Percentiles rank a stretch among this genome's conserved stretches.
Conservation (phyloP, 2,888 invertebrate genomes). For the Apamea monoglypha region DNA sequence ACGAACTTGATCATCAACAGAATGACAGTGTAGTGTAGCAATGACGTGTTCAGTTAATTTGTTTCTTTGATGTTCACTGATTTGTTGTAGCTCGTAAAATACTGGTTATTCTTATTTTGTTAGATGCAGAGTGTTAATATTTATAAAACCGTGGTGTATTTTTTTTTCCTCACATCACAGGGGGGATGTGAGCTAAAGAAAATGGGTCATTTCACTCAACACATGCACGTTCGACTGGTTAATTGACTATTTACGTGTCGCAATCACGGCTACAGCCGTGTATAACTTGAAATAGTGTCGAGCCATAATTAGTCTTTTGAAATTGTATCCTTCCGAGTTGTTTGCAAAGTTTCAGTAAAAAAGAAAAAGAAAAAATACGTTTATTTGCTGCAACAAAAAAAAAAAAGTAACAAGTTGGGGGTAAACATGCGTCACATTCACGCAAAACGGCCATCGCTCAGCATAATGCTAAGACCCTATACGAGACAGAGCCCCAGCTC, state of each 20-base stretch:
- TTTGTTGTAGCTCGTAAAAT: not conserved
- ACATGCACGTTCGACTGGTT: slow-evolving; percentile 33
- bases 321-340: not conserved
- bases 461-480: too few relatives aligned
- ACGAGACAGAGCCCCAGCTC: too few relatives aligned
- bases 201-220: slow-evolving; percentile 45
- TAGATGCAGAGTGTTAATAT: not conserved
- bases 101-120: not conserved
- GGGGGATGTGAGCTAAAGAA: slow-evolving; percentile 8
- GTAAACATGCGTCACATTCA: too few relatives aligned
- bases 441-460: too few relatives aligned
- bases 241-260: slow-evolving; percentile 37
- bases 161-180: not conserved
- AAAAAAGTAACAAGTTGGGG: too few relatives aligned
- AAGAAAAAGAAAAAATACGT: too few relatives aligned
- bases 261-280: not conserved
- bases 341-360: not conserved
- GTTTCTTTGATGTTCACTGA: not conserved
- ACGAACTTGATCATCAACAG: not conserved
- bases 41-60: not conserved
- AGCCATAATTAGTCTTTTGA: not conserved
- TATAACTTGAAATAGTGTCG: not conserved
- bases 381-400: too few relatives aligned
- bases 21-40: not conserved
- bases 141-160: not conserved